Evolutionary conservation across 2,888 invertebrate genomes (phyloP).

Genomic region (Drosophila pseudotakahashii): DNA sequence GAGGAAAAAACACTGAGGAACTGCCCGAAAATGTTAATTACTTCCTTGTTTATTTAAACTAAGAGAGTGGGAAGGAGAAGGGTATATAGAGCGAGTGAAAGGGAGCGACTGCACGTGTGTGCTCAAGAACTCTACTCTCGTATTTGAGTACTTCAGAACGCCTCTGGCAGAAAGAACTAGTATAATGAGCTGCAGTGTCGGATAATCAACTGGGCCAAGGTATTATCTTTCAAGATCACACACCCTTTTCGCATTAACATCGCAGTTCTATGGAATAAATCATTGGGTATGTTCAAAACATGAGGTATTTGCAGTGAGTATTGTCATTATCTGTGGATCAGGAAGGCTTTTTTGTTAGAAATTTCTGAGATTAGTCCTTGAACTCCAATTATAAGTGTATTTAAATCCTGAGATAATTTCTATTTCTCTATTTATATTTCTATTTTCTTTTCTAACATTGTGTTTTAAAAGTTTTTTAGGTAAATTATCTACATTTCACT

Average conservation of each 20-base stretch:
- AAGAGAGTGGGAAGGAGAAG: slow-evolving; percentile 12
- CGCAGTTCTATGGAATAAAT: neutral
- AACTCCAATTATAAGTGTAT: no score
- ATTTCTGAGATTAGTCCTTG: no score
- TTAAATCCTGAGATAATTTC: no score
- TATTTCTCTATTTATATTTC: no score
- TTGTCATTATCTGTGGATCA: no score
- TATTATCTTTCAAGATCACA: neutral
- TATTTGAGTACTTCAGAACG: slow-evolving; percentile 37
- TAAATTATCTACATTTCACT: no score
- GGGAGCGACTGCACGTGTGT: slow-evolving; percentile 46
- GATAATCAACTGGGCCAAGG: slow-evolving; percentile 1
- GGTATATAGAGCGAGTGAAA: neutral
- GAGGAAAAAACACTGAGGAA: slow-evolving; percentile 34
- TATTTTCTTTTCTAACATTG: no score
- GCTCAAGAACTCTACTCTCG: slow-evolving; percentile 6
- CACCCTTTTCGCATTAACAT: neutral
- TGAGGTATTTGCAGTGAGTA: no score
- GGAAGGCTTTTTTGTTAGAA: no score
- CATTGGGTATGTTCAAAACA: neutral
- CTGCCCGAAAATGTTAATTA: slow-evolving; percentile 78
- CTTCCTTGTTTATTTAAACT: slow-evolving; percentile 73
- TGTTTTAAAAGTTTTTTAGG: no score
- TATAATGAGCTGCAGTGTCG: slow-evolving; percentile 24
- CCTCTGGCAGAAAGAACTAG: slow-evolving; percentile 23